Evolutionary conservation across 1,140 invertebrate species (phyloP).

Genomic region (Popillia japonica): DNA sequence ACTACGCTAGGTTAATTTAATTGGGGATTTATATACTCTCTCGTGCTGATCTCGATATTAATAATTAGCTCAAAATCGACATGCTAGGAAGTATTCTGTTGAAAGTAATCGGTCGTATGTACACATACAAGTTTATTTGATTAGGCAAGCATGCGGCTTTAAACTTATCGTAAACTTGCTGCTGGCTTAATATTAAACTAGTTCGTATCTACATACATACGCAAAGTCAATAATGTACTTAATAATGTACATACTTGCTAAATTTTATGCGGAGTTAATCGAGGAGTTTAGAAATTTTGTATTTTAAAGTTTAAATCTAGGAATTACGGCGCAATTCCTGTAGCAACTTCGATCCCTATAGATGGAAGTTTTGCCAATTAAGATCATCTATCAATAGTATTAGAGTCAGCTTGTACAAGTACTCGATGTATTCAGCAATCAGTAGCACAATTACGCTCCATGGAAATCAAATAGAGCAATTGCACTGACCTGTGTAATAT

Average conservation of each 20-base stretch:
- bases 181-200: background rate
- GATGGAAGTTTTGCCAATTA: background rate
- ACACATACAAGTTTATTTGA: background rate
- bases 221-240: background rate
- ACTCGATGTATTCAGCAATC: background rate
- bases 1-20: too few relatives aligned
- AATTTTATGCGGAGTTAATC: background rate
- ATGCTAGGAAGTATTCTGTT: background rate
- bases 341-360: background rate
- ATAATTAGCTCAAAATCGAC: background rate
- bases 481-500: slow-evolving; percentile 9
- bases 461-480: background rate
- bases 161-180: background rate
- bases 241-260: background rate
- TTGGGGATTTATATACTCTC: too few relatives aligned
- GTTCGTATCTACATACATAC: too few relatives aligned
- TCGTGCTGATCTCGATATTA: background rate
- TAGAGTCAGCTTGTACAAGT: background rate
- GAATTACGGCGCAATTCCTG: background rate
- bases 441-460: background rate
- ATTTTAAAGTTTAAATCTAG: background rate
- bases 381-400: background rate
- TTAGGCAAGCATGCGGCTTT: background rate
- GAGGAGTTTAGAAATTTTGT: background rate
- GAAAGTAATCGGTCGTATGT: background rate